Base-by-base conservation (phyloP, 2,797 vertebrate genomes). In the Cygnus olor region DNA sequence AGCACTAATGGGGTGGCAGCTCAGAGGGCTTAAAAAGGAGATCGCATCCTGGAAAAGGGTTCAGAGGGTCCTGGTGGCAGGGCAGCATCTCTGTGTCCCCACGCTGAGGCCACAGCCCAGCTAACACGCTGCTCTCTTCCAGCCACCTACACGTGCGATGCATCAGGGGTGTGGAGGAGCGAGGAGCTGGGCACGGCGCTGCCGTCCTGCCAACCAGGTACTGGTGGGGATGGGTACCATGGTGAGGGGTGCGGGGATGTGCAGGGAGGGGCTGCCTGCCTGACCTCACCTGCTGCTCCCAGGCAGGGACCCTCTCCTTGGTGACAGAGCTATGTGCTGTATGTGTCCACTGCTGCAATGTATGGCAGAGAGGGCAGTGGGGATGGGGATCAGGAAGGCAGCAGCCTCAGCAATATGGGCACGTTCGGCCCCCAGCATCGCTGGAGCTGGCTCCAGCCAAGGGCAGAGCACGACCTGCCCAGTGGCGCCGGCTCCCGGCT, bases 71-170 rank as follows among this genome's bases (percentile, higher is more conserved):
- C 30, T 60, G n/a, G 15, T 6, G 6, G 53, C 56, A 71, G 57
- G 28, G 20, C n/a, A 61, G 22, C 22, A 7, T 68, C 40, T 71
- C 0, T 0, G 32, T 49, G 53, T 13, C 16, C 1, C 44, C 32
- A 9, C 6, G 10, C 27, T 60, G 58, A 49, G 49, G 38, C 3
- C 57, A 65, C 57, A 65, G 61, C 34, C 32, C 34, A 63, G 38
- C 34, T 94, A 80, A 84, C n/a, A 6, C 14, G 80, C 54, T 65
- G 42, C 17, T 95, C 32, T 96, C 76, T 94, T 88, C 36, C 83
- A 99, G 99, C 97, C 83, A 97, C 97, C 10, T 99, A 98, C 88
- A 98, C 18, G 0, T 99, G 99, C 12, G 98, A 98, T 4, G 96
- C 96, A 1, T 91, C 86, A 0, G 99, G 99, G 38, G 30, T 96